Conservation (phyloP, 2,797 vertebrate genomes). For the Gymnopithys bicolor region DNA sequence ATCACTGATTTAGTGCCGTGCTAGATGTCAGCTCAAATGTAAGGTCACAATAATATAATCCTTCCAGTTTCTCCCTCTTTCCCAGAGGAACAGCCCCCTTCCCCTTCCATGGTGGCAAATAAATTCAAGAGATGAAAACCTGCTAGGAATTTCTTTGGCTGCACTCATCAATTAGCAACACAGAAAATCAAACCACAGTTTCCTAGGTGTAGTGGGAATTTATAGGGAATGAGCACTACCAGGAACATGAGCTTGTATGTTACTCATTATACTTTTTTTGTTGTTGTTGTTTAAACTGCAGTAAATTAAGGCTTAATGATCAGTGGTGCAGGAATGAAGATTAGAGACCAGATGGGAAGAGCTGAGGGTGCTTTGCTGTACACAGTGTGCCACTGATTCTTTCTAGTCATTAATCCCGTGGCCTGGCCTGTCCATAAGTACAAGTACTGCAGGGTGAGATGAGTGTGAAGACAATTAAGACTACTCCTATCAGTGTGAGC, state of each 20-base stretch:
- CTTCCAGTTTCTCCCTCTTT: constrained; percentile 46
- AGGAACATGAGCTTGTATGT: constrained; percentile 25
- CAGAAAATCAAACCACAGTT: constrained; percentile 54
- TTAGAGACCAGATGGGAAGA: constrained; percentile 51
- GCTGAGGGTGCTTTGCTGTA: neutral
- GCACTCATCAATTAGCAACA: constrained; percentile 17
- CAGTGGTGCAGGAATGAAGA: constrained; percentile 30
- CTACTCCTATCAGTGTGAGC: fast-evolving
- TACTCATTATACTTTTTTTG: neutral
- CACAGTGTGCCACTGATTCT: neutral
- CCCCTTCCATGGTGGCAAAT: constrained; percentile 56
- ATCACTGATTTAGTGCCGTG: constrained; percentile 58
- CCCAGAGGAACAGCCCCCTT: constrained; percentile 16
- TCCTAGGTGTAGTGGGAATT: constrained; percentile 60
- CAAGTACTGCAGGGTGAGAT: neutral
- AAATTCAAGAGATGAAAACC: constrained; percentile 62
- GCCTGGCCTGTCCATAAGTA: neutral
- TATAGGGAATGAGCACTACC: constrained; percentile 27
- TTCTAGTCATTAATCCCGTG: neutral
- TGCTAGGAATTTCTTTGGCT: constrained; percentile 51
- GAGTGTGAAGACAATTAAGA: neutral
- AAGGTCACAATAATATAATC: constrained; percentile 65
- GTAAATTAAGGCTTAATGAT: constrained; percentile 56
- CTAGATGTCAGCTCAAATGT: constrained; percentile 56
- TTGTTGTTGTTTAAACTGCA: constrained; percentile 33